A percentile compares a stretch with the other conserved stretches of the same genome.
These are phyloP conservation scores for Lipotes vexillifer DNA, from an alignment of 2,113 vertebrate genomes.

Conservation along the genomic window DNA sequence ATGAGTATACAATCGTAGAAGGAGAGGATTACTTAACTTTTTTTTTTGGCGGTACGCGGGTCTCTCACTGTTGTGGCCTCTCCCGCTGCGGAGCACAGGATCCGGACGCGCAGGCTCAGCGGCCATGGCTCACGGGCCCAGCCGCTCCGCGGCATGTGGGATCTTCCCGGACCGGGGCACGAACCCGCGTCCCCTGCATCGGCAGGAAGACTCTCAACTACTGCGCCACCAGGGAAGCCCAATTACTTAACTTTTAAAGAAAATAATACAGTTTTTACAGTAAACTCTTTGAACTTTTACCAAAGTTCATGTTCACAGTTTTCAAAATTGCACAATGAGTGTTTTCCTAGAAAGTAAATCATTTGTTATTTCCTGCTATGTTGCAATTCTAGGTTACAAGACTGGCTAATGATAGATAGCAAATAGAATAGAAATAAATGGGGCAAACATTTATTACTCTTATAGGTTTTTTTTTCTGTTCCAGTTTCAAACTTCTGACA, in stretches of 20 bases:
- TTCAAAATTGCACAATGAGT: not conserved
- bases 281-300: not conserved
- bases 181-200: no score
- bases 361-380: not conserved
- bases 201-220: no score
- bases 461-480: not conserved
- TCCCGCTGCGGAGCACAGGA: rapidly evolving
- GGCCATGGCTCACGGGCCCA: no score
- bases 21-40: not conserved
- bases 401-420: not conserved
- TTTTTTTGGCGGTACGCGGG: no score
- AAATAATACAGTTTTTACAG: not conserved
- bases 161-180: no score
- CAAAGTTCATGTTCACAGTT: not conserved
- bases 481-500: not conserved
- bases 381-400: not conserved
- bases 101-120: no score
- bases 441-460: not conserved
- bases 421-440: not conserved
- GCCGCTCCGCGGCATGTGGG: no score
- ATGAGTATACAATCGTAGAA: not conserved
- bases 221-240: no score
- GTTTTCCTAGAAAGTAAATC: not conserved
- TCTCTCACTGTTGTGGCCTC: no score
- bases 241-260: not conserved